These are phyloP conservation scores for Rhagoletis zephyria DNA, from an alignment of 1,140 invertebrate genomes.

Conservation along the genomic window DNA sequence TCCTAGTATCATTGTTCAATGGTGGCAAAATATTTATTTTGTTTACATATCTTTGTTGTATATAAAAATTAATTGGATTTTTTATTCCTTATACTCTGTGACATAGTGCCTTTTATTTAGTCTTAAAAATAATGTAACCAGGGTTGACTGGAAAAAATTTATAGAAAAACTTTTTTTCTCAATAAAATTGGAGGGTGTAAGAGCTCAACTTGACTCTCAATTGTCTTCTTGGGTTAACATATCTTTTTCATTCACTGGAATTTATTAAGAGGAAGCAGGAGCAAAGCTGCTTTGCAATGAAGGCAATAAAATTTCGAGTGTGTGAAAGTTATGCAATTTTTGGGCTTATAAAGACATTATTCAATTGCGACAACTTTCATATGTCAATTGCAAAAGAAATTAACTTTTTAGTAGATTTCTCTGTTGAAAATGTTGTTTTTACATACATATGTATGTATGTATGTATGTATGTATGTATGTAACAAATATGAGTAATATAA, in stretches of 20 bases:
- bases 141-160: not conserved
- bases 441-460: no score
- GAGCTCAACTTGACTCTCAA: no score
- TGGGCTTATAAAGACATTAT: conserved; percentile 15
- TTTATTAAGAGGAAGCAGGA: not conserved
- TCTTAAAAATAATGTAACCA: not conserved
- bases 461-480: no score
- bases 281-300: not conserved
- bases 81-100: not conserved
- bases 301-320: conserved; percentile 19
- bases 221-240: no score
- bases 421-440: no score
- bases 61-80: conserved; percentile 31
- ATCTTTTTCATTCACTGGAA: no score
- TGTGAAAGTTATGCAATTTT: conserved; percentile 13
- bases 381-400: not conserved
- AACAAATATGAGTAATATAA: no score
- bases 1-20: no score
- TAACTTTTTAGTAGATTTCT: no score
- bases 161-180: not conserved
- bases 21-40: no score
- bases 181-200: no score
- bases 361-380: conserved; percentile 12
- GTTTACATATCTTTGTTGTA: not conserved
- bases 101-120: not conserved